Evolutionary conservation across 2,113 vertebrate genomes (phyloP), one percentile per base, ranked within the genome.

Genomic region (Bufo bufo): DNA sequence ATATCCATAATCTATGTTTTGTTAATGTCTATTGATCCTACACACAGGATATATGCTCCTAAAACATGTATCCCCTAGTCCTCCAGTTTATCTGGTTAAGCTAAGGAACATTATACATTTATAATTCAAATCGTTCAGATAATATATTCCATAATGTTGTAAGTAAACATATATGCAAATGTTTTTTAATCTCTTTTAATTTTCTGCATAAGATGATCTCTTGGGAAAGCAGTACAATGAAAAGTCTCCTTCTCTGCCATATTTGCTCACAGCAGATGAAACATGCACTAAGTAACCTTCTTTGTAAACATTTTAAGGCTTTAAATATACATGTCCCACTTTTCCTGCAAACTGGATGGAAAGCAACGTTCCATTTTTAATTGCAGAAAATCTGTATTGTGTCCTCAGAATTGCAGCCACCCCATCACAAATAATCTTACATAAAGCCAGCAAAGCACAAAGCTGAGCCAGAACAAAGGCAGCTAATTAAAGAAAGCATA

Each of bases 241-340:
- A 87, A 87, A 52, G 52, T 52, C 23, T 45, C 6, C 43, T 82
- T 45, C 49, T 74, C 56, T 82, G 33, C 66, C 52, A 87, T 82
- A 87, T 87, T 81, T 87, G 12, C 66, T 71, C 54, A 49, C 66
- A 87, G 77, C 78, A 66, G 61, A 54, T 72, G 66, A 82, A 56
- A 74, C 9, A 20, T 59, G 66, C 86, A 74, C 66, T 50, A 61
- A 82, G 63, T 82, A 82, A 82, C 78, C 78, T 82, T 82, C 65
- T 87, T 58, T 87, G 77, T 87, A 87, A 87, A 87, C 77, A 87
- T 71, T 87, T 87, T 87, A 79, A 71, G 77, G 61, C 50, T 87
- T 87, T 80, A 87, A 87, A 87, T 80, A 80, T 71, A 86, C 85
- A 86, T 86, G 74, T 78, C 85, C 85, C 85, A 86, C 59, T 79